Evolutionary conservation across 2,113 vertebrate species (phyloP), one percentile per base, ranked within the genome.

Genomic region (Nibea coibor): DNA sequence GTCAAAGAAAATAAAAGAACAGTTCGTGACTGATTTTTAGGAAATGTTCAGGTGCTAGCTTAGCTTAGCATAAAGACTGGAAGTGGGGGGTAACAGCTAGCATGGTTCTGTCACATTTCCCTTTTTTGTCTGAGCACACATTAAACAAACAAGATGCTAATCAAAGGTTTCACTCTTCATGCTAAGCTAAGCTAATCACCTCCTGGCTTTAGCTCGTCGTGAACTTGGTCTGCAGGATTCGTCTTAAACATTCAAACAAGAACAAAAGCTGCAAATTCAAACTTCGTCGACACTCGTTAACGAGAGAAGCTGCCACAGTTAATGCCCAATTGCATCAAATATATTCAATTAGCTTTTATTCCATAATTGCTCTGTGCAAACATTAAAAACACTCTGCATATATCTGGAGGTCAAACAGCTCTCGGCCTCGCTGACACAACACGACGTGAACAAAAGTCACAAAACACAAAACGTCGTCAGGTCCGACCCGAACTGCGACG

Each of bases 301-400:
- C 26, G 61, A 64, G 24, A 54, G 47, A 86, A 91, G 88, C 88
- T 91, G 90, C 90, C 90, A 83, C 79, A 72, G 72, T 73, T 91
- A 89, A 91, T 87, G 87, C 88, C 87, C 87, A 42, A 35, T 4
- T 81, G 83, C 68, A 77, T 83, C 83, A 76, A 74, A 86, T 69
- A 79, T 65, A 75, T 75, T 73, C 31, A 65, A 82, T 88, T 85
- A 82, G 75, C 82, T 89, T 89, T 82, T 83, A 89, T 91, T 92
- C 91, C 87, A 75, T 77, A 71, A 66, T 61, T 56, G 28, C 53
- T 54, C 58, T 82, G 81, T 88, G 87, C 87, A 89, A 90, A 90
- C 62, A 39, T 82, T 72, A 79, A 75, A 77, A 87, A 71, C 16
- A 26, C 70, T 58, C 76, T 87, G 87, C 87, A 84, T 42, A 90